These are phyloP conservation scores for Megalops atlanticus DNA, from an alignment of 2,113 vertebrate species.

Conservation along the genomic window DNA sequence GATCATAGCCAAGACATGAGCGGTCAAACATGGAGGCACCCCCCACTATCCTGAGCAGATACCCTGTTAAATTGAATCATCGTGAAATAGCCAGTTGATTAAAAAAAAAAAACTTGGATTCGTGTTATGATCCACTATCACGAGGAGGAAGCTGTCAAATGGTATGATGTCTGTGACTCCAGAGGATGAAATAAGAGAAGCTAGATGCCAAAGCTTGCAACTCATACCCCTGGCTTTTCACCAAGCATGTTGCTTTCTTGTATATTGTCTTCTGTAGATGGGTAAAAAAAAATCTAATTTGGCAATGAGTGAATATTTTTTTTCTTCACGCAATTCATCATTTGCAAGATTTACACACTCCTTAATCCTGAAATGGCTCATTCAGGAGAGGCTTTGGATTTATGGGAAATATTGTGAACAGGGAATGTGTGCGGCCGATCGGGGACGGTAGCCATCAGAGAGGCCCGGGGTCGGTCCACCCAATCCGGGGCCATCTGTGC, in stretches of 20 bases:
- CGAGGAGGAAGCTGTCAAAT: constrained; percentile 27
- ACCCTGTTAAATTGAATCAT: too few species aligned
- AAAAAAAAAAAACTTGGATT: constrained; percentile 16
- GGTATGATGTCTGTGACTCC: constrained; percentile 24
- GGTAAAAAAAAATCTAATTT: constrained; percentile 29
- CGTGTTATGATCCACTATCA: constrained; percentile 25
- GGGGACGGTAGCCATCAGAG: not conserved
- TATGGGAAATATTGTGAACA: constrained; percentile 18
- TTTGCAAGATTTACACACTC: constrained; percentile 21
- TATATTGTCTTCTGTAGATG: constrained; percentile 18
- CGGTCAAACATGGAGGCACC: too few species aligned
- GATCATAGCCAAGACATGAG: too few species aligned
- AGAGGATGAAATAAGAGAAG: constrained; percentile 11
- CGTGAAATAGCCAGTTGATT: too few species aligned
- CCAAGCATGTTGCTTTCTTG: constrained; percentile 10
- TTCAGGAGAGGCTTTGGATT: constrained; percentile 20
- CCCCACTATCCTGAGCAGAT: too few species aligned
- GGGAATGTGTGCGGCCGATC: constrained; percentile 10
- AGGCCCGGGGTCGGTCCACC: not conserved
- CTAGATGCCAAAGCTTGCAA: not conserved
- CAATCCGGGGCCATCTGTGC: constrained; percentile 15
- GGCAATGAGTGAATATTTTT: constrained; percentile 30
- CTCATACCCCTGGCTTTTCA: constrained; percentile 29
- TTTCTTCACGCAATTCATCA: constrained; percentile 8
- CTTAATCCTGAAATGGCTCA: constrained; percentile 11